Evolutionary conservation across 2,888 invertebrate species (phyloP), one percentile per base, ranked within the genome.

Genomic region (Merodon equestris): DNA sequence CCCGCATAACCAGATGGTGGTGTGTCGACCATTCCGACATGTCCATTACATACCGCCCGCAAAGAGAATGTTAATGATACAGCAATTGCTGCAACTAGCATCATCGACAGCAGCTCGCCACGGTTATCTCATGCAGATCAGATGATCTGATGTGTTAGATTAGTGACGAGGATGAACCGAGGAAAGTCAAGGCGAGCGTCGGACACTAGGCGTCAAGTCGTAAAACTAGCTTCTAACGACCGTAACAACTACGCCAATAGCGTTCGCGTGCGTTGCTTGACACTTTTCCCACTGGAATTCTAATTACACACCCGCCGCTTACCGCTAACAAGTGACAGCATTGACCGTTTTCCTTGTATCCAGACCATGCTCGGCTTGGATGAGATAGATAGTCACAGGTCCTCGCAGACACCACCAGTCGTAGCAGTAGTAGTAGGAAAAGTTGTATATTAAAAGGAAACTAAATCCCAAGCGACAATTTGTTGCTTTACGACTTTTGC

Each of bases 401-500:
- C 47, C 51, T 66, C 3, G n/a, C n/a, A n/a, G n/a, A n/a, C n/a
- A n/a, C 45, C 47, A 36, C 27, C 34, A 27, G 73, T 12, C 0
- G 53, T 10, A n/a, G 17, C 34, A 36, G 57, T 44, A 27, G 53
- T 44, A 67, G 58, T 38, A 63, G 47, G 60, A 51, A 40, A n/a
- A n/a, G 10, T 40, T 40, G 40, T 40, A 40, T 40, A 10, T 40
- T 3, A 27, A 27, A 27, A 42, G 48, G 68, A 68, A 79, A 74
- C 58, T 45, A 45, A 70, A 74, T 64, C 64, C 40, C 56, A 14
- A 60, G 10, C 40, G 47, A 63, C 68, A 54, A 79, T 57, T 79
- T 79, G 79, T 79, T 53, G 79, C 70, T 79, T 79, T 38, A 79
- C 79, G 79, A 79, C 74, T 79, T 79, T 74, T 58, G 74, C 79